phyloP scores from a whole-genome alignment of 2,888 invertebrate genomes.

The Therioaphis trifolii region DNA sequence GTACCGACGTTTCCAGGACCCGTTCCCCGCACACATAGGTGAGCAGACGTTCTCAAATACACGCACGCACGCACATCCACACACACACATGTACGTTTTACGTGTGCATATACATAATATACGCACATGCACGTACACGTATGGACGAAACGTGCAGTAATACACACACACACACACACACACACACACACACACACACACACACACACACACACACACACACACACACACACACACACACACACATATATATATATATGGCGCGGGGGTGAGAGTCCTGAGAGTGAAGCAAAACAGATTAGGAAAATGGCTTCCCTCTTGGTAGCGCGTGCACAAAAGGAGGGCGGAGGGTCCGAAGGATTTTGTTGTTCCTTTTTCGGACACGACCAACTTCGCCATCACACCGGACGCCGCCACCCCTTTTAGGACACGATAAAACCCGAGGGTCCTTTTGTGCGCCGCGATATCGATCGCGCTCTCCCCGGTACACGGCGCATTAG shows the following conservation, averaged over 20 bases:
- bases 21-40: not conserved
- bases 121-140: not conserved
- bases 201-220: not conserved
- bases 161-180: not conserved
- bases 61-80: not conserved
- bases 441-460: slow-evolving; percentile 53
- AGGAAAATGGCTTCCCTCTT: slow-evolving; percentile 59
- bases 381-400: slow-evolving; percentile 62
- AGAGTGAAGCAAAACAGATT: slow-evolving; percentile 57
- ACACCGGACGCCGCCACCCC: slow-evolving; percentile 45
- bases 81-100: not conserved
- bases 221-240: not conserved
- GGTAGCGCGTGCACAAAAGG: slow-evolving; percentile 45
- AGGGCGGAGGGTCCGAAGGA: slow-evolving; percentile 57
- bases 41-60: too few relatives aligned
- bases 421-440: slow-evolving; percentile 44
- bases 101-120: too few relatives aligned
- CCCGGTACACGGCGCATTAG: slow-evolving; percentile 34
- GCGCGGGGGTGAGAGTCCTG: slow-evolving; percentile 36
- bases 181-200: not conserved
- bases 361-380: slow-evolving; percentile 62
- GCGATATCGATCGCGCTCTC: slow-evolving; percentile 52
- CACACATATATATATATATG: not conserved
- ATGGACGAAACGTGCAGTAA: not conserved
- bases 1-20: not conserved